Base-by-base conservation (phyloP, 2,888 invertebrate genomes). In the Bugula neritina region DNA sequence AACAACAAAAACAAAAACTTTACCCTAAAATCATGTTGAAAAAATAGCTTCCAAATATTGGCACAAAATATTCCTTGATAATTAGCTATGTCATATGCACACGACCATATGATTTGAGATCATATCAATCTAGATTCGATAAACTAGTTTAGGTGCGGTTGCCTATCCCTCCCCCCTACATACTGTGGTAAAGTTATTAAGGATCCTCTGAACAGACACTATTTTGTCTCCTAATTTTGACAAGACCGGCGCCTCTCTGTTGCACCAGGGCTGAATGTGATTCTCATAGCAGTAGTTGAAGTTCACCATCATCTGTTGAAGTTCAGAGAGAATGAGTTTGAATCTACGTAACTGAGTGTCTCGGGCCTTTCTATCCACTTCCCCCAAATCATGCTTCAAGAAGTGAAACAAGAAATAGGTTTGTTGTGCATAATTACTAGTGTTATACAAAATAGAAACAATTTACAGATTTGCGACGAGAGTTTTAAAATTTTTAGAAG, bases 181-280 rank as follows among this genome's bases (percentile, higher is more conserved):
- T 23, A 57, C 63, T 34, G 63, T 63, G 2, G 63, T 63, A 31
- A 63, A 63, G 27, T 13, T 29, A 31, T 63, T 63, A 31, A 63
- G 63, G 10, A 63, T 21, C 5, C 63, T 27, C 31, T 29, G 31
- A 13, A 63, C 63, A 13, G 31, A 25, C 2, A 13, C 31, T 13
- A 63, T 63, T 34, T 34, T 63, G 31, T 63, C 29, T 29, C 63
- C 63, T 29, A 63, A n/a, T 25, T 21, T 13, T 13, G 63, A 63
- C 25, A 63, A 27, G 13, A 27, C 13, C 29, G 63, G 63, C 2
- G 63, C 21, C 17, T 34, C 34, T 13, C 63, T 27, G 63, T 34
- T 70, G 31, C 70, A 70, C 70, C 70, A 70, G 2, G 43, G 70
- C 52, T 70, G 52, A 10, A 70, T 70, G 43, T 70, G 52, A 25